phyloP scores from a whole-genome alignment of 2,797 vertebrate species.

The Nothura maculosa region DNA sequence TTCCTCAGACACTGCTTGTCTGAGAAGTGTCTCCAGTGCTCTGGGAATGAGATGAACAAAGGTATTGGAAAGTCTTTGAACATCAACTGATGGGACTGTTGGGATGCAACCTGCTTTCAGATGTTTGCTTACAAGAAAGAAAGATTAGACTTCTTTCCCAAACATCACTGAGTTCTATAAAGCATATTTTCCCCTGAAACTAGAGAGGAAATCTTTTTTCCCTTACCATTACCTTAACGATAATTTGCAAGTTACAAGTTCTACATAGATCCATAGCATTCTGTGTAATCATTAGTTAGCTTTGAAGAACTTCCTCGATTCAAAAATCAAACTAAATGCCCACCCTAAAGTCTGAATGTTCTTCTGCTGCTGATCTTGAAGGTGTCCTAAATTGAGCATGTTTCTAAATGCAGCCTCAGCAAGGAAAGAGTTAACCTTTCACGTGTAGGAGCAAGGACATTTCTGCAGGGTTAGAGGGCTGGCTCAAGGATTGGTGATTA shows the following conservation, averaged over 20 bases:
- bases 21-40: not conserved
- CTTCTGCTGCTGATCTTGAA: not conserved
- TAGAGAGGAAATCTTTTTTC: not conserved
- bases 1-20: not conserved
- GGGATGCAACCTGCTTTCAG: not conserved
- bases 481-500: not conserved
- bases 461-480: constrained; percentile 24
- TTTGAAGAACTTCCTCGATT: not conserved
- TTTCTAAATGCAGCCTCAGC: not conserved
- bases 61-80: not conserved
- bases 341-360: not conserved
- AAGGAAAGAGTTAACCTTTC: constrained; percentile 25
- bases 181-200: not conserved
- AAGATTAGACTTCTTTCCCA: not conserved
- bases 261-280: not conserved
- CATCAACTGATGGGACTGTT: not conserved
- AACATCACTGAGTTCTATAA: not conserved
- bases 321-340: not conserved
- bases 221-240: not conserved
- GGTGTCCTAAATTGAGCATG: not conserved
- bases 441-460: constrained; percentile 22
- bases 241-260: not conserved
- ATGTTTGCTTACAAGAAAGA: not conserved
- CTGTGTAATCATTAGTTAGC: not conserved
- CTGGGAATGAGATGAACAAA: not conserved